Base-by-base conservation (phyloP, 2,113 vertebrate genomes). In the Rhynchomys soricoides region DNA sequence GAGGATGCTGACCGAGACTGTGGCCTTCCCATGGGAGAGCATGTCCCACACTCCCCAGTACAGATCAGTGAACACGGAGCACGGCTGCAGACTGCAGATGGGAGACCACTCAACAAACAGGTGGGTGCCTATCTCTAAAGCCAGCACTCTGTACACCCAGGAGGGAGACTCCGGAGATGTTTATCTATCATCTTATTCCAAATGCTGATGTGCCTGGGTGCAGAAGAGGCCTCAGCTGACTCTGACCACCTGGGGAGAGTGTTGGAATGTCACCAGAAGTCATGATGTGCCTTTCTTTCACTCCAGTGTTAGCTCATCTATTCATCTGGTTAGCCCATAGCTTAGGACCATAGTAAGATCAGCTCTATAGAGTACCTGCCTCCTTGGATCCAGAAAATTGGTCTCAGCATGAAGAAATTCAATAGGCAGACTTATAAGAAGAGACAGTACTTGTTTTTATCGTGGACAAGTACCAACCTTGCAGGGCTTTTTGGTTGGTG, bases 21-120 rank as follows among this genome's bases (percentile, higher is more conserved):
- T 26, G 96, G 98, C 77, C 98, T 99, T 96, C 90, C 96, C 0
- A 64, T 96, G 95, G 96, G 98, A 86, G 98, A 99, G 89, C 98
- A 98, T 98, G 96, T 98, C 91, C 98, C 98, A 43, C 98, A 87
- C 91, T 96, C 98, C 59, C 95, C 95, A 0, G 87, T 43, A 0
- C 99, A 99, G 83, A 95, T 78, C 22, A 75, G 94, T 1, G 99
- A 99, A 9, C 96, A 97, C 0, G 97, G 97, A 22, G 98, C 98
- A 1, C 98, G 98, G 59, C 98, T 99, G 79, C 98, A 98, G 79
- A 99, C 99, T 59, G 97, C 98, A 7, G 99, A 99, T 1, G 93
- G 98, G 96, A 97, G 98, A 55, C 99, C 99, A 98, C 98, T 99
- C 88, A 99, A 99, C 82, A 99, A 99, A 98, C 99, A 99, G 99